phyloP scores from a whole-genome alignment of 2,888 invertebrate genomes.

The Perithous albicinctus region DNA sequence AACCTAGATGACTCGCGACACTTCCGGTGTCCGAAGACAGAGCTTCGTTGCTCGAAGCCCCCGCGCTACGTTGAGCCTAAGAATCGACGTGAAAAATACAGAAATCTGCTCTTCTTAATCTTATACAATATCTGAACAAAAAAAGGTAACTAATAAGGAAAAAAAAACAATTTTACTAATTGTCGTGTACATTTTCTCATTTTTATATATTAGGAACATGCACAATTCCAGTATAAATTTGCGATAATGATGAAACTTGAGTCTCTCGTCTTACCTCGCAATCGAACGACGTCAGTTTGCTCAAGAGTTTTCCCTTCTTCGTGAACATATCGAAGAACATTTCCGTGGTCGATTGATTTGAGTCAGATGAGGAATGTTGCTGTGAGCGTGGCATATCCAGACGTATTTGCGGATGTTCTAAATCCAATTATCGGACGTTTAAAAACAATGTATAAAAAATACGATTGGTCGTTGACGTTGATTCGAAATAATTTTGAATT shows the following conservation, averaged over 20 bases:
- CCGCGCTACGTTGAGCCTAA: constrained; percentile 78
- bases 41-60: constrained; percentile 79
- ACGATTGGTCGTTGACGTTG: background rate
- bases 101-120: background rate
- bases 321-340: constrained; percentile 97
- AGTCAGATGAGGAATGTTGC: constrained; percentile 86
- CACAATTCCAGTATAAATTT: background rate
- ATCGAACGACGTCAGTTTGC: constrained; percentile 95
- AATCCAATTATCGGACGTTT: constrained; percentile 2
- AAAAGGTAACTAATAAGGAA: no score
- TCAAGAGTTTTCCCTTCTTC: constrained; percentile 95
- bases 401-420: constrained; percentile 88
- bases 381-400: constrained; percentile 87
- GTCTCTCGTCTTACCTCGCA: constrained; percentile 88
- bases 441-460: background rate
- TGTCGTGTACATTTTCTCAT: constrained; percentile 1
- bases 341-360: constrained; percentile 93
- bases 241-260: background rate
- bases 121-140: background rate
- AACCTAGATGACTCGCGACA: constrained; percentile 92
- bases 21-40: constrained; percentile 89
- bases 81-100: constrained; percentile 73
- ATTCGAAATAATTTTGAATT: background rate
- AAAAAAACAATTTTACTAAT: no score
- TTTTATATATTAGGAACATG: background rate